Conservation (phyloP, 2,888 invertebrate genomes). For the Eristalis tenax region DNA sequence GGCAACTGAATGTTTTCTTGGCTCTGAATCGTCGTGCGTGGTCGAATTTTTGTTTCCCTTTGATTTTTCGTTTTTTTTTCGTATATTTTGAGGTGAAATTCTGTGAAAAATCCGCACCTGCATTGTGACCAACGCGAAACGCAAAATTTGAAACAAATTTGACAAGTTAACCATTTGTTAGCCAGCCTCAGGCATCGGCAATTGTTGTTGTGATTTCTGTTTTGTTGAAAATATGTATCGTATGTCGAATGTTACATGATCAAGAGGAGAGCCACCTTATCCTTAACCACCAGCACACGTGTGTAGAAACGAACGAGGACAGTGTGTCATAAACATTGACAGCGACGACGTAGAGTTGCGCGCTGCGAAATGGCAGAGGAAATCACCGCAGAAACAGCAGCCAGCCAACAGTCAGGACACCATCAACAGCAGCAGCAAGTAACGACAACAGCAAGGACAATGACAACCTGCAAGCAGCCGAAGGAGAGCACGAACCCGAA, state of each 20-base stretch:
- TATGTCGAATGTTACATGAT: slow-evolving; percentile 56
- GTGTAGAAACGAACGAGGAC: slow-evolving; percentile 35
- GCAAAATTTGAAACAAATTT: background rate
- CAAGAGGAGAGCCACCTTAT: slow-evolving; percentile 19
- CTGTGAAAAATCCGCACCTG: slow-evolving; percentile 7
- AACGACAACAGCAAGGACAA: slow-evolving; percentile 29
- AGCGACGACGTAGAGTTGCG: background rate
- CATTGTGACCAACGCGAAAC: background rate
- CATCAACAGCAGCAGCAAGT: background rate
- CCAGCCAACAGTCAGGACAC: slow-evolving; percentile 36
- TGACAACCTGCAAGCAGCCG: slow-evolving; percentile 23
- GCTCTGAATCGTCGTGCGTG: slow-evolving; percentile 33
- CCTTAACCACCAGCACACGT: slow-evolving; percentile 7
- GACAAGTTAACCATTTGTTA: background rate
- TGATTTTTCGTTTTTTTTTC: slow-evolving; percentile 7
- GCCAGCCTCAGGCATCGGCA: background rate
- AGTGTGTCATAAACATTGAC: slow-evolving; percentile 21
- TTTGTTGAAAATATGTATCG: slow-evolving; percentile 26
- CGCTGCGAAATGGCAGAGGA: slow-evolving; percentile 56
- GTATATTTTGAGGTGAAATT: slow-evolving; percentile 9
- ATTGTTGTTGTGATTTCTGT: slow-evolving; percentile 5
- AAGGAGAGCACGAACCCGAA: slow-evolving; percentile 21
- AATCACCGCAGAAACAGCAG: slow-evolving; percentile 45
- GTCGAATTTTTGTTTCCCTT: slow-evolving; percentile 30
- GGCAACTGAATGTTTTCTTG: slow-evolving; percentile 40